Evolutionary conservation across 2,888 invertebrate genomes (phyloP), one percentile per base, ranked within the genome.

Genomic region (Sminthurides aquaticus): DNA sequence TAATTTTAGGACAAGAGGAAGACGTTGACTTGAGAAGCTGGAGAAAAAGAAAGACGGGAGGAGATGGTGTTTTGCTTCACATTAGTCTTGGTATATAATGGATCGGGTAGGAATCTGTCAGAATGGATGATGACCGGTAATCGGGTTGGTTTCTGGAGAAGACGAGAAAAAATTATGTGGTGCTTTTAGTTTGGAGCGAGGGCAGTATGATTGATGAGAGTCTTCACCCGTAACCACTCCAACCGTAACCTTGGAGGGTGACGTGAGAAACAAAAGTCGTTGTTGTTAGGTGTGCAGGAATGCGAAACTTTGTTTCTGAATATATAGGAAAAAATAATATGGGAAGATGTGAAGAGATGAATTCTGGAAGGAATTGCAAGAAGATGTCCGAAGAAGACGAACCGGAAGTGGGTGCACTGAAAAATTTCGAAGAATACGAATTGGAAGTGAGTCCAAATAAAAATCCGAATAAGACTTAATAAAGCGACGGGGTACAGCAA

Each of bases 141-240:
- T 52, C 52, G 20, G 18, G 52, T 52, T 22, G 22, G 52, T 20
- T 34, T 34, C 52, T 52, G 52, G 8, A 34, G 52, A 52, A n/a
- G n/a, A n/a, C n/a, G n/a, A n/a, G n/a, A n/a, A n/a, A n/a, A 52
- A 52, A 52, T 15, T 52, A 5, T 52, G 22, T 52, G 20, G 20
- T 52, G 52, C 52, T 52, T 52, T 52, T 20, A 52, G 15, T 22
- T 8, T 8, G 11, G 20, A 15, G 52, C 18, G 8, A 20, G 52
- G 20, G 22, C n/a, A 20, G 15, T 52, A 52, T 52, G 52, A 52
- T 52, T 52, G 52, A 52, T 52, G 52, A 52, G 3, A 52, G 5
- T 20, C 3, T 52, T 22, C 5, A 52, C 52, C 43, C 11, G 18
- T 18, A 43, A n/a, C n/a, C n/a, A n/a, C n/a, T 34, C 5, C 11